Evolutionary conservation across 37 sponge, comb jelly and placozoan species (phyloP).

Genomic region (Cliona cf. orientalis): DNA sequence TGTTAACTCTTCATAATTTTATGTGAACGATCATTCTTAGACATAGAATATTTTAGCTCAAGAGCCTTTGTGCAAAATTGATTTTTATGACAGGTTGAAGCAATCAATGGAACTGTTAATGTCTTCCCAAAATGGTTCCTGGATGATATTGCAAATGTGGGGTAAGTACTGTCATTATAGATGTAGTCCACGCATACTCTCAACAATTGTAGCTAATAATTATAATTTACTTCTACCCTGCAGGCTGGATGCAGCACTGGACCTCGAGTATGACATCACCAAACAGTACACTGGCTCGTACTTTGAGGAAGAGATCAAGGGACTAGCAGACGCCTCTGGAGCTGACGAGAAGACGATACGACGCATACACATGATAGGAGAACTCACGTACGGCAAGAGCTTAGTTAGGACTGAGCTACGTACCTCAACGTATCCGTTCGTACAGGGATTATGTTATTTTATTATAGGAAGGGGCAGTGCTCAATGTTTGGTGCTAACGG

Average conservation of each 20-base stretch:
- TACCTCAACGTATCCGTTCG: neutral
- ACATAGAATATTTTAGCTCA: neutral
- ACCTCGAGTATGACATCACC: constrained; percentile 68
- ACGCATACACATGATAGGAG: constrained; percentile 89
- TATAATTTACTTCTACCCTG: neutral
- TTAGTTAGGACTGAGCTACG: neutral
- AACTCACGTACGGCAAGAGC: constrained; percentile 72
- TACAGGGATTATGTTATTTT: neutral
- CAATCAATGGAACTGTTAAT: constrained; percentile 68
- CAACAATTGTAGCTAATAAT: neutral
- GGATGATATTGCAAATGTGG: constrained; percentile 79
- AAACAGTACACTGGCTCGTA: constrained; percentile 53
- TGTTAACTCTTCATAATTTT: neutral
- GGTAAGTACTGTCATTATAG: constrained; percentile 32
- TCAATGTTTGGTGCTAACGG: constrained; percentile 93
- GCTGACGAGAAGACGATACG: constrained; percentile 61
- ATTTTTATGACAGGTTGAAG: constrained; percentile 71
- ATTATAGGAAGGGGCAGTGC: constrained; percentile 74
- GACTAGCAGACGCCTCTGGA: constrained; percentile 75
- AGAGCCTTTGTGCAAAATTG: neutral
- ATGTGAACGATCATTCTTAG: too few species aligned
- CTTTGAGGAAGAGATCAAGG: constrained; percentile 82
- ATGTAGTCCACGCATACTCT: neutral
- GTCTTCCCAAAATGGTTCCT: constrained; percentile 84
- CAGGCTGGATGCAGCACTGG: constrained; percentile 82